Evolutionary conservation across 2,113 vertebrate species (phyloP).

Genomic region (Lampris incognitus): DNA sequence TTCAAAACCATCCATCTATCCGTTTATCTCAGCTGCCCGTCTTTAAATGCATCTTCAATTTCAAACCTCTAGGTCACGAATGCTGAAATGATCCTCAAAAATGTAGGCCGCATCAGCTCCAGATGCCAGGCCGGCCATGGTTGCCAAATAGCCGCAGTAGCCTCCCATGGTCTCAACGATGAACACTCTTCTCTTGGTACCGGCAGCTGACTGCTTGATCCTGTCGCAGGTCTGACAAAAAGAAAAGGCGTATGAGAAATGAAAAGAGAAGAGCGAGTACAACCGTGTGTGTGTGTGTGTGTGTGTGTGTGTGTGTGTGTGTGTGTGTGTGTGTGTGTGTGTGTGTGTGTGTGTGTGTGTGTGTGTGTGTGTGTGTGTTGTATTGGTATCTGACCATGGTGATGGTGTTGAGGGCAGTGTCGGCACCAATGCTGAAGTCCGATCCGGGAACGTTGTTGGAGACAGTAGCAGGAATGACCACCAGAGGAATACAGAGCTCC

Average conservation of each 20-base stretch:
- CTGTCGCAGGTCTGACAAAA: constrained; percentile 88
- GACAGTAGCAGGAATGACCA: constrained; percentile 90
- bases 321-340: neutral
- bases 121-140: constrained; percentile 90
- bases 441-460: constrained; percentile 94
- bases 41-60: neutral
- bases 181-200: constrained; percentile 95
- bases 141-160: constrained; percentile 95
- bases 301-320: neutral
- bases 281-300: neutral
- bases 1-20: neutral
- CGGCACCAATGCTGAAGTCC: constrained; percentile 90
- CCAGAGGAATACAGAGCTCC: constrained; percentile 90
- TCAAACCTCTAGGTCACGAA: constrained; percentile 89
- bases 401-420: constrained; percentile 93
- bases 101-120: constrained; percentile 95
- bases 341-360: neutral
- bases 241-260: neutral
- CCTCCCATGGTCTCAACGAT: constrained; percentile 97
- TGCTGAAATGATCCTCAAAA: constrained; percentile 90
- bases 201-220: constrained; percentile 95
- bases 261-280: neutral
- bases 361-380: constrained; percentile 3
- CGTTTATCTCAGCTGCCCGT: neutral
- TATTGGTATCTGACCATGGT: constrained; percentile 68